Evolutionary conservation across 2,797 vertebrate genomes (phyloP).

Genomic region (Gastrophryne carolinensis): DNA sequence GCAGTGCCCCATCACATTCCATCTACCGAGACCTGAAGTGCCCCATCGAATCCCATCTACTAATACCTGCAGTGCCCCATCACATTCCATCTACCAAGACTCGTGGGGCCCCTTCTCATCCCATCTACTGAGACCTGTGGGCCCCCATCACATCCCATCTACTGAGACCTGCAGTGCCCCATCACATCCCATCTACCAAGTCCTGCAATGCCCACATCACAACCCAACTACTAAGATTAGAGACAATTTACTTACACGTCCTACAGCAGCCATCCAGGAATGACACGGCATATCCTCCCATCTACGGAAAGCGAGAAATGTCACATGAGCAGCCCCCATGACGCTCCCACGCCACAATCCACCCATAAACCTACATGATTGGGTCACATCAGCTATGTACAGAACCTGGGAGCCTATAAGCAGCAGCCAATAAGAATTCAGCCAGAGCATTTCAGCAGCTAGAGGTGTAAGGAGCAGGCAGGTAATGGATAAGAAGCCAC

Average conservation of each 20-base stretch:
- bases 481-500: too few species aligned
- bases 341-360: not conserved
- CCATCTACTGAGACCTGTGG: not conserved
- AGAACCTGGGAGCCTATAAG: too few species aligned
- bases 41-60: not conserved
- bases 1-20: not conserved
- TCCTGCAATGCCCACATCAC: too few species aligned
- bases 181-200: not conserved
- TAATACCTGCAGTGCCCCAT: too few species aligned
- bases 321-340: not conserved
- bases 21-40: not conserved
- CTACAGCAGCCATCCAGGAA: slow-evolving; percentile 96
- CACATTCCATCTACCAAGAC: not conserved
- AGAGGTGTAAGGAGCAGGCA: too few species aligned
- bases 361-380: not conserved
- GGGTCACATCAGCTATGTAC: too few species aligned
- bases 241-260: slow-evolving; percentile 85
- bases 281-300: slow-evolving; percentile 86
- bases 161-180: not conserved
- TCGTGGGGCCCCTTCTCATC: too few species aligned
- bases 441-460: too few species aligned
- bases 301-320: slow-evolving; percentile 62
- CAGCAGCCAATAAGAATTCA: too few species aligned
- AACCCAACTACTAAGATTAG: too few species aligned
- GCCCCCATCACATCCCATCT: not conserved